Evolutionary conservation across 2,888 invertebrate species (phyloP), one percentile per base, ranked within the genome.

Genomic region (Arge pagana): DNA sequence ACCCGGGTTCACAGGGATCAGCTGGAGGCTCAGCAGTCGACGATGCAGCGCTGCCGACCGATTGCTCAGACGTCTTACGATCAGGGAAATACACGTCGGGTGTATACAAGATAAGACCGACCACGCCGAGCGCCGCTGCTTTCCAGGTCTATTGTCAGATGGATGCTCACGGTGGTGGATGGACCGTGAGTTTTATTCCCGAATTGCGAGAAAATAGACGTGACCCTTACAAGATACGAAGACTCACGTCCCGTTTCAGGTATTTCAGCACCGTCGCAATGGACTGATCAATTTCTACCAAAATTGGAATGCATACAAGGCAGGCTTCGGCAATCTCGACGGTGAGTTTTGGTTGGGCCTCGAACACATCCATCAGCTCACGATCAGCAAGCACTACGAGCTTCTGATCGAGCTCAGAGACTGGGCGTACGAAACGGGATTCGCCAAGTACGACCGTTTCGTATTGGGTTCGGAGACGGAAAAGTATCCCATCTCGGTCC

Each of bases 281-380:
- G 88, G 87, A 0, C 78, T 81, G 1, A 81, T 86, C 62, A 86
- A 85, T 62, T 89, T 89, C 66, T 83, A 82, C 60, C 82, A 83
- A 58, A 72, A 78, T 40, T 88, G 87, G 87, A 65, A 79, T 0
- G 85, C 85, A 39, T 89, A 89, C 66, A 84, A 84, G 62, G 72
- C 80, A 36, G 88, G 89, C 5, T 89, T 89, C 63, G 89, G 88
- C 8, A 86, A 88, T 66, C 73, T 88, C 13, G 84, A 83, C 0
- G 83, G 83, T 0, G 88, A 89, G 65, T 88, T 86, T 70, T 89
- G 88, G 82, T 78, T 88, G 16, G 88, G 88, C 1, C 69, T 87
- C 53, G 87, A 88, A 53, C 85, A 87, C 59, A 74, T 88, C 4
- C 81, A 86, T 66, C 63, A 68, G n/a, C 55, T 81, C n/a, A 80